phyloP scores from a whole-genome alignment of 1,140 invertebrate species.

The Ephestia elutella region DNA sequence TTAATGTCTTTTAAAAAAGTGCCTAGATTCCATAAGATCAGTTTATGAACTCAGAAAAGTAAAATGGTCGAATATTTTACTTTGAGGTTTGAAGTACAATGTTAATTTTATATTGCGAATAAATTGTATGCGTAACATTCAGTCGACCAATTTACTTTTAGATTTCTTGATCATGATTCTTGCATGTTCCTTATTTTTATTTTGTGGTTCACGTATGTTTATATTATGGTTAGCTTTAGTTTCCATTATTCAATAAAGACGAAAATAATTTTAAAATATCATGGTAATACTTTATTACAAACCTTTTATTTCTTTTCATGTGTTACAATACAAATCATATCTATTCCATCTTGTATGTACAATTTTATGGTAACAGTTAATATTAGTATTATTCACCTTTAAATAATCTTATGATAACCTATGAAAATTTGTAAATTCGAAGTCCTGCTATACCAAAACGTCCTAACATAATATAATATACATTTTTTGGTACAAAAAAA shows the following conservation, averaged over 20 bases:
- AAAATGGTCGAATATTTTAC: too few species aligned
- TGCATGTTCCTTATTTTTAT: too few species aligned
- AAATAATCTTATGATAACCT: conserved; percentile 61
- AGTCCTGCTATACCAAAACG: conserved; percentile 60
- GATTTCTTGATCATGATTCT: too few species aligned
- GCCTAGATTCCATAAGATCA: too few species aligned
- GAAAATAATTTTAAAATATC: conserved; percentile 4
- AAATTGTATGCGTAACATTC: too few species aligned
- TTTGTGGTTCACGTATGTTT: too few species aligned
- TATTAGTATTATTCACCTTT: conserved; percentile 49
- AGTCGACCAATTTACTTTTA: too few species aligned
- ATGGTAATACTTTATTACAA: conserved; percentile 60
- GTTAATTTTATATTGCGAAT: too few species aligned
- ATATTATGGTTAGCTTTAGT: background rate
- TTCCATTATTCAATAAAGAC: background rate
- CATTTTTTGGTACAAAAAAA: conserved; percentile 69
- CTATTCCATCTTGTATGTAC: conserved; percentile 40
- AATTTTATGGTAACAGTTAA: conserved; percentile 62
- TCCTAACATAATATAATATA: conserved; percentile 57
- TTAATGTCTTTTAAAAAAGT: too few species aligned
- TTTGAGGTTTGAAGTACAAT: too few species aligned
- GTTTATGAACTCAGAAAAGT: too few species aligned
- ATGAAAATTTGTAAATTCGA: conserved; percentile 58
- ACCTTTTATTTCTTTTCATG: conserved; percentile 43
- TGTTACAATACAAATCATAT: conserved; percentile 50